Evolutionary conservation across 2,888 invertebrate genomes (phyloP).

Genomic region (Nephrocerus scutellatus): DNA sequence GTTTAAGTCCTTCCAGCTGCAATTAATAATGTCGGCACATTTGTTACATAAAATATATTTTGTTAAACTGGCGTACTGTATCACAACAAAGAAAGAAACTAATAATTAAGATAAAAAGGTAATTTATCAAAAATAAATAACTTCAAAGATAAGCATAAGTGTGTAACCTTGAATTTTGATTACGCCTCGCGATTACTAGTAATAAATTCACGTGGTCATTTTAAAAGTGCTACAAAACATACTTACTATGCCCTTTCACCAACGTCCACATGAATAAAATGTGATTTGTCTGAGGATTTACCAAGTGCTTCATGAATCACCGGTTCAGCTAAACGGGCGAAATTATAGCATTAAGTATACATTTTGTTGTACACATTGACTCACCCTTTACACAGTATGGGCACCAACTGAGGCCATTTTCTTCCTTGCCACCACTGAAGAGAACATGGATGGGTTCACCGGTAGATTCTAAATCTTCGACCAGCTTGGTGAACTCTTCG

Average conservation of each 20-base stretch:
- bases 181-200: not conserved
- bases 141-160: not conserved
- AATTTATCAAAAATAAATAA: slow-evolving; percentile 1
- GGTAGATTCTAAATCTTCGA: slow-evolving; percentile 38
- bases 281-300: slow-evolving; percentile 55
- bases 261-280: slow-evolving; percentile 71
- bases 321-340: slow-evolving; percentile 61
- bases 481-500: slow-evolving; percentile 45
- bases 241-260: slow-evolving; percentile 70
- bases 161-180: not conserved
- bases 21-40: slow-evolving; percentile 30
- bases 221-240: slow-evolving; percentile 15
- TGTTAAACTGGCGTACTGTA: not conserved
- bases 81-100: not conserved
- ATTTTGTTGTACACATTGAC: slow-evolving; percentile 17
- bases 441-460: slow-evolving; percentile 43
- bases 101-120: not conserved
- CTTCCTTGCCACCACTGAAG: slow-evolving; percentile 46
- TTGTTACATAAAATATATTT: not conserved
- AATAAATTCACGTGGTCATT: slow-evolving; percentile 6
- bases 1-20: slow-evolving; percentile 75
- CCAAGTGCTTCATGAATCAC: slow-evolving; percentile 62
- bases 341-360: not conserved
- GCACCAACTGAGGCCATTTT: slow-evolving; percentile 76
- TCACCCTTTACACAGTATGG: slow-evolving; percentile 79